Percentiles rank a stretch among this genome's conserved stretches.
These are phyloP conservation scores for Platysternon megacephalum DNA, from an alignment of 2,113 vertebrate genomes.

Conservation along the genomic window DNA sequence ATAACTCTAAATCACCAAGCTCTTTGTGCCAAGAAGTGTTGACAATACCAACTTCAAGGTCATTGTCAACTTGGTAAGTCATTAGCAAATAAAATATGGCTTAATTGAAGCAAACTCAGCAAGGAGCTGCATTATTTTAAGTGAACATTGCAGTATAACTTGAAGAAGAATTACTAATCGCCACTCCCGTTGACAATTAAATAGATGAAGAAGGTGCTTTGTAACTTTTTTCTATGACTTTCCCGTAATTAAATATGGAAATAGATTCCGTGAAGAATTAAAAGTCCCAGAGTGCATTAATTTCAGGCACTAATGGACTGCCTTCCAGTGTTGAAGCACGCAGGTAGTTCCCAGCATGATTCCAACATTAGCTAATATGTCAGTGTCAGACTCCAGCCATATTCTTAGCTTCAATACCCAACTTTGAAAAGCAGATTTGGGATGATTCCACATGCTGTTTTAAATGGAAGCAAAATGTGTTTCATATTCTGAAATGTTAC, in stretches of 20 bases:
- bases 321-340: slow-evolving; percentile 58
- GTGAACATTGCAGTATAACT: slow-evolving; percentile 88
- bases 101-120: slow-evolving; percentile 90
- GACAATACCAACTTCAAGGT: slow-evolving; percentile 88
- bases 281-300: slow-evolving; percentile 81
- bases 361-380: slow-evolving; percentile 60
- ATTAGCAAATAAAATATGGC: slow-evolving; percentile 92
- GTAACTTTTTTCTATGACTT: slow-evolving; percentile 80
- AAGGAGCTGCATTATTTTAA: slow-evolving; percentile 89
- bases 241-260: slow-evolving; percentile 90
- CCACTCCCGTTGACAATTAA: slow-evolving; percentile 85
- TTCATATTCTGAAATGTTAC: slow-evolving; percentile 2
- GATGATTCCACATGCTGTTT: slow-evolving; percentile 8
- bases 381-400: slow-evolving; percentile 60
- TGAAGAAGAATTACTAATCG: slow-evolving; percentile 90
- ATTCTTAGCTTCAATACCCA: slow-evolving; percentile 39
- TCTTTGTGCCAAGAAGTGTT: slow-evolving; percentile 79
- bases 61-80: slow-evolving; percentile 86
- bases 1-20: slow-evolving; percentile 82
- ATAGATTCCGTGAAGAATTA: slow-evolving; percentile 84
- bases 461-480: not conserved
- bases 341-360: slow-evolving; percentile 74
- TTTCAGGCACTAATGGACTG: slow-evolving; percentile 83
- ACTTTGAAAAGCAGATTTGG: slow-evolving; percentile 39
- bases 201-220: slow-evolving; percentile 86